Evolutionary conservation across 2,797 vertebrate species (phyloP), one percentile per base, ranked within the genome.

Genomic region (Hemibagrus guttatus): DNA sequence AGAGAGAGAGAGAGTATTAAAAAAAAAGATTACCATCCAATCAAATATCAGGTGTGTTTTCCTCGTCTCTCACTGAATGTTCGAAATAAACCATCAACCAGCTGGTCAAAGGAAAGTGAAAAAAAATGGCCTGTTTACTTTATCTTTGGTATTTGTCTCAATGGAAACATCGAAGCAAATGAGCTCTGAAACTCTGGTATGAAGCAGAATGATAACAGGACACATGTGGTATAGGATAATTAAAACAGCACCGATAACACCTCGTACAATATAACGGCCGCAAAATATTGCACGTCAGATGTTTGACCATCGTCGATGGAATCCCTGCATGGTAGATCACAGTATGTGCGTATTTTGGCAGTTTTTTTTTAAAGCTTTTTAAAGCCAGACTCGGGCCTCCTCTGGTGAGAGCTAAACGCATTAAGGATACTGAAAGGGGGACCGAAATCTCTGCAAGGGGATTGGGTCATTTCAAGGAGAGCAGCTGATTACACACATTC

Each of bases 21-120:
- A 42, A 6, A n/a, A 83, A 83, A 84, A 74, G 93, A 95, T 94
- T 91, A 85, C 81, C 49, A 78, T 94, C 93, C 93, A 94, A 96
- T 95, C 93, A 95, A 85, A 93, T 88, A 93, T 89, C 61, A 71
- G 13, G 52, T 83, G 46, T 35, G 19, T 56, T 59, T 74, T 19
- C 9, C 31, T 23, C 28, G 3, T 80, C 56, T 68, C 13, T 81
- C 39, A 23, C 23, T 56, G 13, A 84, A 84, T 81, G 75, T 78
- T 86, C 69, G 84, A 91, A 93, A 92, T 89, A 92, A 94, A 95
- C 93, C 94, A 94, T 93, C 92, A 93, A 90, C 90, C 94, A 94
- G 93, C 93, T 95, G 93, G 92, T 93, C 91, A 91, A 87, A 91
- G 85, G 87, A 90, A 81, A 83, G 66, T 71, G 89, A 90, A 89